Conservation (phyloP, 2,113 vertebrate genomes). For the Puma concolor region DNA sequence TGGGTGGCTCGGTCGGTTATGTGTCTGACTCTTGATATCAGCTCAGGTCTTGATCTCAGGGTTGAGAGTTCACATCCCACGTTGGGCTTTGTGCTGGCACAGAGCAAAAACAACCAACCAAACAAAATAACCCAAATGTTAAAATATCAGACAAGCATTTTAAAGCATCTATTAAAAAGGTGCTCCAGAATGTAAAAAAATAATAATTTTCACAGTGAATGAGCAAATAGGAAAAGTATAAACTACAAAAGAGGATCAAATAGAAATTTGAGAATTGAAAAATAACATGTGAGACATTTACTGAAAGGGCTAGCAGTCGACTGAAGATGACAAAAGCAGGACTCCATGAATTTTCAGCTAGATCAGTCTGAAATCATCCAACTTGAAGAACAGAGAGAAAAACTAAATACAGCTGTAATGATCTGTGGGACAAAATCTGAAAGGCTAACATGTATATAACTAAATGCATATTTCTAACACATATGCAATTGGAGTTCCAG, state of each 20-base stretch:
- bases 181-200: not conserved
- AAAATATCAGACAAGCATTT: not conserved
- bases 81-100: too few relatives aligned
- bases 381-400: not conserved
- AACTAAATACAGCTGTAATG: not conserved
- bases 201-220: not conserved
- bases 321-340: not conserved
- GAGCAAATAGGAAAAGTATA: not conserved
- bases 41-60: too few relatives aligned
- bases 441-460: not conserved
- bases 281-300: not conserved
- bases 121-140: not conserved
- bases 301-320: not conserved
- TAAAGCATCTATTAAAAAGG: not conserved
- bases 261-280: not conserved
- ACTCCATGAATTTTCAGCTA: not conserved
- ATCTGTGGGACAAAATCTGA: not conserved
- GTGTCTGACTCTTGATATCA: too few relatives aligned
- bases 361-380: not conserved
- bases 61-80: too few relatives aligned
- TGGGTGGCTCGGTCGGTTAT: too few relatives aligned
- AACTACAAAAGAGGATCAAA: not conserved
- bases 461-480: not conserved
- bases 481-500: not conserved
- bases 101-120: too few relatives aligned